Evolutionary conservation across 2,888 invertebrate genomes (phyloP).

Genomic region (Sisyra terminalis): DNA sequence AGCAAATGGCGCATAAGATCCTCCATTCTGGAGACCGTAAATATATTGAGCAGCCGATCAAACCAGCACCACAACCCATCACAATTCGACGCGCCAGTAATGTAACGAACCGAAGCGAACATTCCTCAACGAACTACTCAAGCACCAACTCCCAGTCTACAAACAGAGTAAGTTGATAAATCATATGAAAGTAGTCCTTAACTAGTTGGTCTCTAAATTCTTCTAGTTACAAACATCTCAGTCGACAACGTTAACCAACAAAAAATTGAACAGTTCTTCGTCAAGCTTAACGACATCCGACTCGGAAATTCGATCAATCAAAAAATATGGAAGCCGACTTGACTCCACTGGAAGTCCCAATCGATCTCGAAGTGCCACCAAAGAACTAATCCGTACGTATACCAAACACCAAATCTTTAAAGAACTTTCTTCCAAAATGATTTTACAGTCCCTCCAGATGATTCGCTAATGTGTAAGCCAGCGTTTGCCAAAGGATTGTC

Average conservation of each 20-base stretch:
- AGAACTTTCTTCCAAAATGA: constrained; percentile 1
- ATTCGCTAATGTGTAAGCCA: constrained; percentile 74
- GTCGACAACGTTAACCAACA: constrained; percentile 1
- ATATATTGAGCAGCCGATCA: constrained; percentile 70
- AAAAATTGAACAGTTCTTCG: constrained; percentile 1
- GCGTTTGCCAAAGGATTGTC: constrained; percentile 64
- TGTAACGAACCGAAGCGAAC: constrained; percentile 25
- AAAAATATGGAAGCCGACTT: constrained; percentile 51
- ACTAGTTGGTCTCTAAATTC: not conserved
- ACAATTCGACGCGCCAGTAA: constrained; percentile 43
- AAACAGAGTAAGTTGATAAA: constrained; percentile 8
- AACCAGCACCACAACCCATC: constrained; percentile 62
- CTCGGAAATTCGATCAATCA: constrained; percentile 31
- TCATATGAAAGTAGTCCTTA: not conserved
- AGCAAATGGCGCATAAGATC: constrained; percentile 71
- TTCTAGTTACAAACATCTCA: not conserved
- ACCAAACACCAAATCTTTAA: not conserved
- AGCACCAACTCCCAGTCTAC: constrained; percentile 11
- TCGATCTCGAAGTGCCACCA: constrained; percentile 75
- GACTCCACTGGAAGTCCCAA: constrained; percentile 68
- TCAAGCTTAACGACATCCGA: constrained; percentile 20
- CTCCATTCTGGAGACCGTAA: constrained; percentile 76
- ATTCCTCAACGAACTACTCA: constrained; percentile 24
- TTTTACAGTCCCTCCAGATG: constrained; percentile 63
- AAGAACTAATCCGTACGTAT: constrained; percentile 72